Evolutionary conservation across 2,888 invertebrate species (phyloP), one percentile per base, ranked within the genome.

Genomic region (Megaustenia siamemsis): DNA sequence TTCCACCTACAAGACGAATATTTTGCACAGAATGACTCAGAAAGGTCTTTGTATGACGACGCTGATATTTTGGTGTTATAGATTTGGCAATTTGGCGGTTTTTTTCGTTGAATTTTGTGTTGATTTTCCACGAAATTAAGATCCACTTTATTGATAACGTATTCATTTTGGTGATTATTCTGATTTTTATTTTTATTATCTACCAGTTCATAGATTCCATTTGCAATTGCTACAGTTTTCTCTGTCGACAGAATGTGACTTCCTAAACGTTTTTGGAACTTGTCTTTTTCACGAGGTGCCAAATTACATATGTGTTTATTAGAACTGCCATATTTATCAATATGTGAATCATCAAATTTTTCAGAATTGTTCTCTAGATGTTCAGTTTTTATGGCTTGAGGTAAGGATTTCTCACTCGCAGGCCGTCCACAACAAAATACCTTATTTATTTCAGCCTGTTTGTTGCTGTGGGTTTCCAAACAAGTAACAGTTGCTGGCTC

Each of bases 1-100:
- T 84, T 66, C 88, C 88, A 88, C 21, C 88, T 86, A 43, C 88
- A 86, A 0, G 87, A 85, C 28, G 76, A 82, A 73, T 82, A 86
- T 68, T 84, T 86, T n/a, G 63, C 24, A 56, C 38, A 63, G 32
- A 83, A 63, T 49, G 84, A 53, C 63, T 87, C 86, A 24, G 45
- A 49, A 24, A n/a, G 53, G 21, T 35, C 3, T 43, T 43, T 45
- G 8, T 71, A 28, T 71, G n/a, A 18, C 12, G 43, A 45, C 28
- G 1, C n/a, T 45, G 43, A 45, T n/a, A 28, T 28, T 1, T 28
- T 71, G 1, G 1, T 45, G 28, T 28, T 66, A 28, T 79, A 12
- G 40, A 43, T n/a, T 79, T 32, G 3, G 15, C 24, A 28, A 1
- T 40, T 68, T 60, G 28, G 2, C 6, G 6, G 60, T 28, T 60